phyloP scores from a whole-genome alignment of 1,140 invertebrate species.

The Zaprionus ghesquierei region DNA sequence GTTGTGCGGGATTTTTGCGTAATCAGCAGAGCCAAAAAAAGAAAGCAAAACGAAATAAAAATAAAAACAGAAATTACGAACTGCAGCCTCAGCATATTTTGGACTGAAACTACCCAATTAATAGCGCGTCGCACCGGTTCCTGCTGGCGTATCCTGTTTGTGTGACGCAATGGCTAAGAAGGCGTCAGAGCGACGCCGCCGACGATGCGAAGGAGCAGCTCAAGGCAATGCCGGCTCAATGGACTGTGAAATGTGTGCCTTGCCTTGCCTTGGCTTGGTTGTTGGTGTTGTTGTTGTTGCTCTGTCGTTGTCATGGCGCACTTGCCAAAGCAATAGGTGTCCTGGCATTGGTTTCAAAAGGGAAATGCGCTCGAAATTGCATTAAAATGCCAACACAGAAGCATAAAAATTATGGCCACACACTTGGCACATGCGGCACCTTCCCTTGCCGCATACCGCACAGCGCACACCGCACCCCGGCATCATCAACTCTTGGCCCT shows the following conservation, averaged over 20 bases:
- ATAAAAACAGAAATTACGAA: conserved; percentile 47
- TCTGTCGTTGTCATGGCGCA: conserved; percentile 52
- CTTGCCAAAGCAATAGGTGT: conserved; percentile 80
- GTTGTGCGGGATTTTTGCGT: conserved; percentile 49
- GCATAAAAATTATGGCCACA: conserved; percentile 78
- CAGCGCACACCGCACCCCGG: background rate
- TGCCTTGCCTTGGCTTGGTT: conserved; percentile 5
- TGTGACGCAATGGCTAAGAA: conserved; percentile 60
- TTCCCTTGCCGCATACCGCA: background rate
- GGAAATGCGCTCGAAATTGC: conserved; percentile 78
- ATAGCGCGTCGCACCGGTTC: conserved; percentile 34
- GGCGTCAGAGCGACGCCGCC: conserved; percentile 59
- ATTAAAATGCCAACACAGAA: conserved; percentile 80
- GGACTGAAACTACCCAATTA: conserved; percentile 56
- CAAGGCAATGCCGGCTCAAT: conserved; percentile 53
- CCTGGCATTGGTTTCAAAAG: conserved; percentile 80
- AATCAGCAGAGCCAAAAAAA: conserved; percentile 60
- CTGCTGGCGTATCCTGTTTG: conserved; percentile 54
- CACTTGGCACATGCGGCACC: conserved; percentile 59
- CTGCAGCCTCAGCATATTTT: conserved; percentile 59
- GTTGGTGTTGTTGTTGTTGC: conserved; percentile 22
- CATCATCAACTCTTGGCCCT: conserved; percentile 34
- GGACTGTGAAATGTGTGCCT: conserved; percentile 78
- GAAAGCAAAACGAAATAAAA: conserved; percentile 11
- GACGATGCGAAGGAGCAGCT: background rate